Evolutionary conservation across 2,113 vertebrate genomes (phyloP), one percentile per base, ranked within the genome.

Genomic region (Drymodes brunneopygia): DNA sequence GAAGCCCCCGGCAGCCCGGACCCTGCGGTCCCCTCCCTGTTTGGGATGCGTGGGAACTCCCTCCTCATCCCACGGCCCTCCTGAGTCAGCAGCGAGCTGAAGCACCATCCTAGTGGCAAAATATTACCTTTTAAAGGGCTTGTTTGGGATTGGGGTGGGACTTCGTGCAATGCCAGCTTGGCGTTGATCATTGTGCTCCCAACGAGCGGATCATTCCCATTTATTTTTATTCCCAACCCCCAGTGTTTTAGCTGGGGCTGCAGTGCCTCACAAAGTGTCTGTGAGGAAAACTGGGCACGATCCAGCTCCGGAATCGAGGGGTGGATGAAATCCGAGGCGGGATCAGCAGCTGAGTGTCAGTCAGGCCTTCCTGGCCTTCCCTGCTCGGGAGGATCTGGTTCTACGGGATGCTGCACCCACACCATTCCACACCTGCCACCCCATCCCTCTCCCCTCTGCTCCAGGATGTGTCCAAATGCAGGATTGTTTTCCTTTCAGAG

Each of bases 151-250:
- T 53, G 70, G 47, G 77, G 60, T 58, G 84, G 84, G 40, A 77
- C 81, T 77, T 79, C 19, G 45, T 45, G 77, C 31, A 2, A 3
- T 47, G 40, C 88, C 35, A 11, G 45, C 69, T 71, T 25, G 70
- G 70, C 67, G 18, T 33, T 7, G 58, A 85, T 80, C 29, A 6
- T 31, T 19, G 58, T 5, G 54, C 66, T 91, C 87, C 73, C 14
- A 54, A 75, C 0, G 6, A 92, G 65, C 1, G 1, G 86, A 88
- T 91, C 69, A 3, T 53, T 53, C 48, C 10, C 31, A 0, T 84
- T 64, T 94, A 89, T 73, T 95, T 96, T 93, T 94, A 79, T 22
- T 56, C 69, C n/a, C 72, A 74, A 16, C 64, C 60, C 73, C 75
- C 60, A 47, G 48, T 60, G 48, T 86, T 95, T 78, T 38, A 40